These are phyloP conservation scores for Neodon shergylaensis DNA, from an alignment of 2,113 vertebrate genomes.

Conservation along the genomic window DNA sequence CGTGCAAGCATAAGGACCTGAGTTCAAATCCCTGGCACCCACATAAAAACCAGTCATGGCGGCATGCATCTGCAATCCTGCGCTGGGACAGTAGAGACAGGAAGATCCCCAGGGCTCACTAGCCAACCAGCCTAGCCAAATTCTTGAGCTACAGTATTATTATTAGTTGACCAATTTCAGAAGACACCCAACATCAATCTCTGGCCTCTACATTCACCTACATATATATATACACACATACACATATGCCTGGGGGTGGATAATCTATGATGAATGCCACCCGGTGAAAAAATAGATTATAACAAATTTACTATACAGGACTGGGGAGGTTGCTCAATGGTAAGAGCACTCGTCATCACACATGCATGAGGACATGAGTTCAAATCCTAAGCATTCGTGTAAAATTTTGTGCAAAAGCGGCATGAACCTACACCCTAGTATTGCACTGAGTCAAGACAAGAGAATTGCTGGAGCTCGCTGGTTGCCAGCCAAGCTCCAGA, in stretches of 20 bases:
- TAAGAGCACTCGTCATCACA: neutral
- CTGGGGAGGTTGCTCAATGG: neutral
- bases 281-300: neutral
- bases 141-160: neutral
- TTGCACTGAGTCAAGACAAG: neutral
- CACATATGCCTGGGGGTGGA: neutral
- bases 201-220: neutral
- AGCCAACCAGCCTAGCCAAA: neutral
- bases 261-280: neutral
- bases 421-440: neutral
- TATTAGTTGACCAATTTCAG: neutral
- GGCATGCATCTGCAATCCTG: neutral
- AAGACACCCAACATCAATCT: neutral
- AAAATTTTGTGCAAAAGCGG: neutral
- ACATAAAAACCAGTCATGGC: neutral
- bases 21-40: neutral
- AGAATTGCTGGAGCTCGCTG: neutral
- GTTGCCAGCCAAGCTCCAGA: neutral
- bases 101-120: neutral
- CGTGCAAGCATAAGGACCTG: neutral
- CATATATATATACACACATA: fast-evolving
- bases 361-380: no score
- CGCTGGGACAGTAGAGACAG: neutral
- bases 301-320: neutral
- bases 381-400: neutral